Evolutionary conservation across 2,113 vertebrate genomes (phyloP), one percentile per base, ranked within the genome.

Genomic region (Heloderma charlesbogerti): DNA sequence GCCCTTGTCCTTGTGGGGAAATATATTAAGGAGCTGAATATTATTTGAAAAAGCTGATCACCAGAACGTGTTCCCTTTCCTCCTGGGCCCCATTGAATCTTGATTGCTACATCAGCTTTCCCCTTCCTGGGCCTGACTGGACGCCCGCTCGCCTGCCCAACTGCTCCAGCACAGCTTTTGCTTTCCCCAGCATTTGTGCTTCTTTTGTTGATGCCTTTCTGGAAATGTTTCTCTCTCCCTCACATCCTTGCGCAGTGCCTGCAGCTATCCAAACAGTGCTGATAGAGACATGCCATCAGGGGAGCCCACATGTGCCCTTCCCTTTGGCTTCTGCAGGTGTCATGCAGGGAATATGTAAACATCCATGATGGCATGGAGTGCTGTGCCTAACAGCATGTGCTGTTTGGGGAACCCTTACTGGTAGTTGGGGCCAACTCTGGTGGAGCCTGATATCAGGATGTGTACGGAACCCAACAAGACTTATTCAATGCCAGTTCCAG

Each of bases 21-120:
- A 88, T 86, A 66, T 22, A 89, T 91, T 80, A 93, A 90, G 63
- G 69, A 91, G 54, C 92, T 94, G 72, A 86, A 80, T 90, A 86
- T 72, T 86, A 57, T 86, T 91, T 94, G 88, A 69, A 88, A 84
- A 89, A 94, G 78, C 81, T 91, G 87, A 90, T 92, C 84, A 22
- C 91, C 69, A 51, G 71, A 92, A 85, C 81, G 1, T 15, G 37
- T 87, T 93, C 86, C 75, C 72, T 48, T 66, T 57, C 69, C 87
- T n/a, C 34, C 16, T 29, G 48, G 86, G 93, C 86, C 72, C n/a
- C 57, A 18, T 43, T 92, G 84, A 75, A 89, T 69, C 74, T 88
- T 43, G 48, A 84, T 0, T 83, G 88, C 87, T 83, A 37, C 92
- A 88, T 5, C 82, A 92, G 66, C 92, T 88, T 84, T 92, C 88